Base-by-base conservation (phyloP, 1,140 invertebrate species). In the Eumaeus atala region DNA sequence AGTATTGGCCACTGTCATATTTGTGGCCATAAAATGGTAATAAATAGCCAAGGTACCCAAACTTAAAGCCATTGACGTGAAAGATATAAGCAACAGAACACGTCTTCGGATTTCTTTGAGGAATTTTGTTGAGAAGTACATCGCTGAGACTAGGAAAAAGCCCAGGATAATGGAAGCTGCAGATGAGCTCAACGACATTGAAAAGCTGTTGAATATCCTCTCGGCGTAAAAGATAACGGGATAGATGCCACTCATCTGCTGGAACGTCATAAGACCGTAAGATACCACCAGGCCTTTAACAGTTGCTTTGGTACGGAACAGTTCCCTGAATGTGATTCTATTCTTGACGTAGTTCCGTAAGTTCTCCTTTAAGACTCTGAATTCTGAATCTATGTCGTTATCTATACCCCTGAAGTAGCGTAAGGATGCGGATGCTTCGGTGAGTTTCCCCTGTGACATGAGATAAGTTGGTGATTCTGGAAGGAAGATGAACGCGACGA, bases 171-270 rank as follows among this genome's bases (percentile, higher is more conserved):
- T 92, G 1, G 92, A 85, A 11, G 82, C 77, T 7, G 66, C 66
- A 17, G 84, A 77, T 17, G 90, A 61, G 44, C 89, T 70, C 0
- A 93, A 66, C 0, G 67, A 61, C 12, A 77, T 87, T 49, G 89
- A 83, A 14, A 91, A 88, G 5, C 61, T 74, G 10, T 87, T 67
- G 63, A 96, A 95, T 28, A 96, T 95, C 0, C 84, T 77, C 4
- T 89, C 89, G 0, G 92, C 88, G 63, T 95, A 95, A 68, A 95
- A 95, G 52, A 95, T 91, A 28, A 96, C 90, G 1, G 92, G 92
- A 64, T 95, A 96, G 37, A 96, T 92, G 4, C 95, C 94, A 52
- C 91, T 92, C 18, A 95, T 81, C 69, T 96, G 95, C 70, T 96
- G 95, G 60, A 96, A 93, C 21, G 94, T 86, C 94, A 96, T 95